Conservation (phyloP, 2,888 invertebrate genomes). For the Drosophila quinaria region DNA sequence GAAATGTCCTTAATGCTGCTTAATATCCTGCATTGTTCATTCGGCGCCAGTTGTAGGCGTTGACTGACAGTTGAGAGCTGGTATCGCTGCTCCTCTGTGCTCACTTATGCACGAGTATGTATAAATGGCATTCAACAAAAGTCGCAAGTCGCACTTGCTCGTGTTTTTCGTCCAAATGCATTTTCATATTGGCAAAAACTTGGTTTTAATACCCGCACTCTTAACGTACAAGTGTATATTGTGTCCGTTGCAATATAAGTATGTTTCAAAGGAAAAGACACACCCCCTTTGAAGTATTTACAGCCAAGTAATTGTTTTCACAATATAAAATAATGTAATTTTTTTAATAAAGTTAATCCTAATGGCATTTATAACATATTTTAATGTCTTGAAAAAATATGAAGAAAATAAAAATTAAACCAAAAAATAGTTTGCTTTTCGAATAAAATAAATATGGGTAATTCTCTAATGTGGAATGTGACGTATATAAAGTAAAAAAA, state of each 20-base stretch:
- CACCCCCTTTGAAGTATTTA: background rate
- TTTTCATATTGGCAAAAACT: slow-evolving; percentile 78
- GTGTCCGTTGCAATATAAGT: background rate
- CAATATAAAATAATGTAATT: too few species aligned
- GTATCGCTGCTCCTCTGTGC: slow-evolving; percentile 36
- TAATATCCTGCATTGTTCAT: slow-evolving; percentile 77
- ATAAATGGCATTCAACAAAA: slow-evolving; percentile 43
- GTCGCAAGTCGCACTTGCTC: slow-evolving; percentile 43
- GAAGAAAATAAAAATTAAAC: too few species aligned
- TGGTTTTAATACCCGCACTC: slow-evolving; percentile 42
- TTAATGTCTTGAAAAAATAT: too few species aligned
- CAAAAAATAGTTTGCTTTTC: too few species aligned
- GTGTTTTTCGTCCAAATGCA: slow-evolving; percentile 61
- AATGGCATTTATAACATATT: too few species aligned
- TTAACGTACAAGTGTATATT: background rate
- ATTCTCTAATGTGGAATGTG: too few species aligned
- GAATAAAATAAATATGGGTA: too few species aligned
- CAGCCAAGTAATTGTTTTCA: too few species aligned
- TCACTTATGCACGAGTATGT: slow-evolving; percentile 40
- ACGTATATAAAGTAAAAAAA: too few species aligned
- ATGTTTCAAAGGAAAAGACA: background rate
- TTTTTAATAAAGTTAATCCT: too few species aligned
- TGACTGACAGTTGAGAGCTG: slow-evolving; percentile 53
- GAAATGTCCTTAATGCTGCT: slow-evolving; percentile 79
- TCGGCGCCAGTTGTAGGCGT: slow-evolving; percentile 33